Evolutionary conservation across 2,888 invertebrate species (phyloP).

Genomic region (Exephanes ischioxanthus): DNA sequence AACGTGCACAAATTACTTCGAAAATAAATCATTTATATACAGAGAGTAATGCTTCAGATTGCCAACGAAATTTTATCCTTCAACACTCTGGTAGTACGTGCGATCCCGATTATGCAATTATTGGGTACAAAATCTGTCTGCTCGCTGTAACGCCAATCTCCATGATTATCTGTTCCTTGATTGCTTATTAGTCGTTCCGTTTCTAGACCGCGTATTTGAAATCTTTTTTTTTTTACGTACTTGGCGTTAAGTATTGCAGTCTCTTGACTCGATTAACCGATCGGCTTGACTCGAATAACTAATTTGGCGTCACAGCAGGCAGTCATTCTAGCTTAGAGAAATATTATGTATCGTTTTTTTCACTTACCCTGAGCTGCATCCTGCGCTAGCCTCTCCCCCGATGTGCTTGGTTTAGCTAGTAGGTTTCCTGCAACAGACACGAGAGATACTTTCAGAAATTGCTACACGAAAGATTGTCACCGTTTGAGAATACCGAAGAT

Average conservation of each 20-base stretch:
- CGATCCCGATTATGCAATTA: slow-evolving; percentile 61
- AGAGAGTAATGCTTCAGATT: slow-evolving; percentile 17
- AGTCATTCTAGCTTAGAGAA: slow-evolving; percentile 65
- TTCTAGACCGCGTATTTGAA: neutral
- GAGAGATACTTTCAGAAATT: slow-evolving; percentile 4
- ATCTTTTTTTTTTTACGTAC: neutral
- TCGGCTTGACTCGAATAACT: neutral
- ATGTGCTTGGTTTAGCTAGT: slow-evolving; percentile 84
- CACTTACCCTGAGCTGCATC: slow-evolving; percentile 85
- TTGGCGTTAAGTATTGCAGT: neutral
- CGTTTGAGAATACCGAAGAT: neutral
- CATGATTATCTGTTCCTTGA: neutral
- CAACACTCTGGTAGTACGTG: slow-evolving; percentile 41
- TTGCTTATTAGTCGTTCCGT: neutral
- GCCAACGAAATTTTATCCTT: slow-evolving; percentile 29
- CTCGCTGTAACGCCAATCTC: slow-evolving; percentile 30
- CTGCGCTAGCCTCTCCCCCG: slow-evolving; percentile 83
- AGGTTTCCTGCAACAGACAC: slow-evolving; percentile 80
- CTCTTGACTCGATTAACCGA: neutral
- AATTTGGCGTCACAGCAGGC: slow-evolving; percentile 72
- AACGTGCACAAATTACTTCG: slow-evolving; percentile 60
- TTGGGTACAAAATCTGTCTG: slow-evolving; percentile 64
- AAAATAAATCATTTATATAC: slow-evolving; percentile 9
- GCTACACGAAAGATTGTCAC: neutral
- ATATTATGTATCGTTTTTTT: slow-evolving; percentile 16